Conservation (phyloP, 2,888 invertebrate species). For the Onthophagus sagittarius region DNA sequence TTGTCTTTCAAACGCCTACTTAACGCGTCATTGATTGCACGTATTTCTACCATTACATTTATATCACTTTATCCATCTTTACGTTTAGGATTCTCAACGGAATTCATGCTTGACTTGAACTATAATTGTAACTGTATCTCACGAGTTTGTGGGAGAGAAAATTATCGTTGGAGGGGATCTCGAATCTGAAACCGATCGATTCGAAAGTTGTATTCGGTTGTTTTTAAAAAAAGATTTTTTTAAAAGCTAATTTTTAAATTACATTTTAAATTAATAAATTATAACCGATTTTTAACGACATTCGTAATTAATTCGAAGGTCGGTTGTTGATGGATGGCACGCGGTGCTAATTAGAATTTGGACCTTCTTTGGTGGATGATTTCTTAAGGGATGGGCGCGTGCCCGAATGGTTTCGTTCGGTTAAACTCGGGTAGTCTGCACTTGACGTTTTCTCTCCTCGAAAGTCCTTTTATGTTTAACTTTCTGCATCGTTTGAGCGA, state of each 20-base stretch:
- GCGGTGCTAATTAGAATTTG: constrained; percentile 22
- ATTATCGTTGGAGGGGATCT: neutral
- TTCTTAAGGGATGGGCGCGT: constrained; percentile 5
- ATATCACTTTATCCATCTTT: neutral
- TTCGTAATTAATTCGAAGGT: constrained; percentile 13
- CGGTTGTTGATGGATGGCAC: constrained; percentile 17
- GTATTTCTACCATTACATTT: neutral
- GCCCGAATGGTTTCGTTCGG: constrained; percentile 1
- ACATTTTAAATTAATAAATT: no score
- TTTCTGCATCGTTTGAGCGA: constrained; percentile 12
- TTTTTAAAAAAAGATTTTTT: no score
- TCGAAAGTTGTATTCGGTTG: neutral
- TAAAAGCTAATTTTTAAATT: no score
- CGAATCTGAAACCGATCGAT: neutral
- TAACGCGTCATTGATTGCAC: neutral
- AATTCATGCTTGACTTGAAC: neutral
- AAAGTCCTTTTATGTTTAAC: constrained; percentile 23
- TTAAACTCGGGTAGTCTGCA: constrained; percentile 13
- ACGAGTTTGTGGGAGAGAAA: neutral
- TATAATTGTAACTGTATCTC: neutral
- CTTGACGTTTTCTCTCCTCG: constrained; percentile 20
- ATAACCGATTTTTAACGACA: neutral
- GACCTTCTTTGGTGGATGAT: constrained; percentile 13
- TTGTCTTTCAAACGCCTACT: neutral
- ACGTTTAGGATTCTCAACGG: neutral